These are phyloP conservation scores for Tetramorium simillimum DNA, from an alignment of 1,140 invertebrate species.

Conservation along the genomic window DNA sequence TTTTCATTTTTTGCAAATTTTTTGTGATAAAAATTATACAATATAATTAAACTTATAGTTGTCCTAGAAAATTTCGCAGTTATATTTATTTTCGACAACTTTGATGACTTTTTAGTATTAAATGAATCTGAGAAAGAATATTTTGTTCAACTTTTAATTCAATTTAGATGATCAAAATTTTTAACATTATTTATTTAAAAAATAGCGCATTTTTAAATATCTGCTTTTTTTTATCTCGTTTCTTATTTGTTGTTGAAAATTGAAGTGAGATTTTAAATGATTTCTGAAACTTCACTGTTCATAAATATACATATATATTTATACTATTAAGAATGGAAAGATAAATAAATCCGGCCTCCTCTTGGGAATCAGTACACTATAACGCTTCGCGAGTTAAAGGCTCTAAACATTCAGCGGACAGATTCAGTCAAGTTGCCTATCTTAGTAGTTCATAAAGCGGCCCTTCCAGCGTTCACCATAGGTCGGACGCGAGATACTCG, in stretches of 20 bases:
- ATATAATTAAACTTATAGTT: not conserved
- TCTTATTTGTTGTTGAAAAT: not conserved
- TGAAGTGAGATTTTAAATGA: not conserved
- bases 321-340: not conserved
- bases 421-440: not conserved
- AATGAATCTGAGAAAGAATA: not conserved
- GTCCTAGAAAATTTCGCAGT: not conserved
- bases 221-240: not conserved
- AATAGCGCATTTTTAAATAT: not conserved
- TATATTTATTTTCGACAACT: not conserved
- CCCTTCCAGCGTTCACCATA: not conserved
- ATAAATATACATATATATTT: not conserved
- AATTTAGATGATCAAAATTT: not conserved
- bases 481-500: conserved; percentile 9
- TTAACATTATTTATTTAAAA: conserved; percentile 4
- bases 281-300: not conserved
- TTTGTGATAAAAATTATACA: not conserved
- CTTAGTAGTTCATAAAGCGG: conserved; percentile 11
- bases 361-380: not conserved
- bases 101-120: not conserved
- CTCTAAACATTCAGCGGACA: not conserved
- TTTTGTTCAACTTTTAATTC: not conserved
- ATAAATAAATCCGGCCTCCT: not conserved
- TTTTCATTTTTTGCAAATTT: not conserved
- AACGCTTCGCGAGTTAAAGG: not conserved